phyloP scores from a whole-genome alignment of 1,140 invertebrate genomes.

The Periplaneta americana region DNA sequence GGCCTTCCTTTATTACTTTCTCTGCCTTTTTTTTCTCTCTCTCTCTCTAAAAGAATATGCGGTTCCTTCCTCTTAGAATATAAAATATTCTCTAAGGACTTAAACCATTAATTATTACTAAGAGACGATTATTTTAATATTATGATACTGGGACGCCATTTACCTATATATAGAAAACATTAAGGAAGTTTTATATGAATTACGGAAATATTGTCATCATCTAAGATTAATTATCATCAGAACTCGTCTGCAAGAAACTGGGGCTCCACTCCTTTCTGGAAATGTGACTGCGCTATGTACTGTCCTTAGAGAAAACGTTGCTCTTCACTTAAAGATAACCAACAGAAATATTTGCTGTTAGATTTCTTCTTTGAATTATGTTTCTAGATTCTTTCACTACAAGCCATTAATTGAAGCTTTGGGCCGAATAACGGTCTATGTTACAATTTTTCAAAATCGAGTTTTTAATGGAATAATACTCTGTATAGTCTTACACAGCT shows the following conservation, averaged over 20 bases:
- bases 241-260: background rate
- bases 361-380: too few species aligned
- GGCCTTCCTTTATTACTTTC: background rate
- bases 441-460: too few species aligned
- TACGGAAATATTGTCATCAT: slow-evolving; percentile 9
- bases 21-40: background rate
- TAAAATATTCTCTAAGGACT: background rate
- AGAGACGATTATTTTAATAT: background rate
- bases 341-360: too few species aligned
- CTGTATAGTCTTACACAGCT: too few species aligned
- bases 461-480: too few species aligned
- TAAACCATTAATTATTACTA: background rate
- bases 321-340: too few species aligned
- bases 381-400: too few species aligned
- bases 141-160: background rate
- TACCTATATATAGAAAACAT: background rate
- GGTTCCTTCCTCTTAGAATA: background rate
- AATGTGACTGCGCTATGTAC: background rate
- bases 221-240: background rate
- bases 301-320: background rate
- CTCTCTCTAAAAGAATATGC: background rate
- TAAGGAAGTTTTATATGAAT: slow-evolving; percentile 4
- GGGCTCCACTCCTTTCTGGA: background rate
- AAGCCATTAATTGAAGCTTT: too few species aligned
- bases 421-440: too few species aligned